phyloP scores from a whole-genome alignment of 2,113 vertebrate genomes.

The Muntiacus reevesi region DNA sequence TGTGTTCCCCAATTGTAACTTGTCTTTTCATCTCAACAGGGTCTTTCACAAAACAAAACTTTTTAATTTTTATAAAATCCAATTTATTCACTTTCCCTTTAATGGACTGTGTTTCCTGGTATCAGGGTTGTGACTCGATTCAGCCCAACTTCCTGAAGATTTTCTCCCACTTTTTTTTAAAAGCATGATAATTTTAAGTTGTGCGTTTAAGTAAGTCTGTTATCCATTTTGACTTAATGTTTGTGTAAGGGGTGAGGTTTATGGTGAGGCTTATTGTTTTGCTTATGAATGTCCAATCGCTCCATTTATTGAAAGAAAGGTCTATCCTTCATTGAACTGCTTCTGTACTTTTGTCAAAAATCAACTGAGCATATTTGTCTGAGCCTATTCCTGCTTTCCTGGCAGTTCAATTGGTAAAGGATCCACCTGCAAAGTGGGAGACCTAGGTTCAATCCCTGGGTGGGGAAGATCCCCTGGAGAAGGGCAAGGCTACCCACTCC shows the following conservation, averaged over 20 bases:
- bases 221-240: background rate
- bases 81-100: background rate
- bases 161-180: background rate
- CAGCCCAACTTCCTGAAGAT: background rate
- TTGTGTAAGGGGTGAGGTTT: background rate
- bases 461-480: background rate
- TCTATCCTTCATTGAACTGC: background rate
- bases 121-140: background rate
- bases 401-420: background rate
- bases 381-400: background rate
- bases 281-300: background rate
- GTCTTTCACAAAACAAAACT: background rate
- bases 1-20: background rate
- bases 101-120: background rate
- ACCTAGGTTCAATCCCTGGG: background rate
- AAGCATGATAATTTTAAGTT: background rate
- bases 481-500: background rate
- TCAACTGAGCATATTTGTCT: background rate
- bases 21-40: background rate
- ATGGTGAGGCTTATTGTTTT: background rate
- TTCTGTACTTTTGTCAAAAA: background rate
- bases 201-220: background rate
- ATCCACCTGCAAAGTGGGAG: background rate
- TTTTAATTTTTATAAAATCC: background rate
- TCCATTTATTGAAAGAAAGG: background rate